Evolutionary conservation across 37 sponge, comb jelly and placozoan genomes (phyloP), one percentile per base, ranked within the genome.

Genomic region (Haliclona indistincta): DNA sequence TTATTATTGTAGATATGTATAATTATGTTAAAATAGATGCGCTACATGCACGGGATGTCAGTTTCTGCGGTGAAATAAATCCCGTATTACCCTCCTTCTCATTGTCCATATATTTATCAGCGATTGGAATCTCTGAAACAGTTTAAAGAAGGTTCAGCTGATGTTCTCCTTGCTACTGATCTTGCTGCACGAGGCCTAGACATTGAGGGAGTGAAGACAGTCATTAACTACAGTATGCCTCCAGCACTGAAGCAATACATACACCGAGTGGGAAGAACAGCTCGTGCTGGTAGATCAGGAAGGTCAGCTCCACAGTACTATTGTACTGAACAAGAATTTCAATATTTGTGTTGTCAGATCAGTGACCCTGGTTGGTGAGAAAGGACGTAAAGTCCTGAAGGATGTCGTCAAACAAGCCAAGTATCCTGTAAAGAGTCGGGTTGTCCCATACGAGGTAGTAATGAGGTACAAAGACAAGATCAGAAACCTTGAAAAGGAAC

Each of bases 201-300:
- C 78, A 98, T 98, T 36, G 84, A 75, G 40, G 88, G 82, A 43
- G 99, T 98, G 41, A 95, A 82, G 58, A 98, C 99, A 1, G 99
- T 96, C 47, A 91, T 97, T 75, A 97, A 98, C 81, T 93, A 81
- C 69, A 81, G 74, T 54, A 95, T 98, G 88, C 99, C 99, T 23
- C 73, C 94, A 5, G 80, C 86, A 22, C 55, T 90, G 43, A 95
- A 98, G 87, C 94, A 87, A 58, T 98, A 98, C 58, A 92, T 98
- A n/a, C 99, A 98, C 64, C 75, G 99, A 29, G 99, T 98, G 42
- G 99, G 99, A 7, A 51, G 99, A 43, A 98, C 99, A 20, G 99
- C 99, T 20, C 38, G 99, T 37, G 99, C 99, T 37, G 96, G 99
- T 25, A 74, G 81, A 60, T 76, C 69, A 65, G 99, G 99, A 35